Evolutionary conservation across 2,113 vertebrate species (phyloP), one percentile per base, ranked within the genome.

Genomic region (Lepisosteus osseus): DNA sequence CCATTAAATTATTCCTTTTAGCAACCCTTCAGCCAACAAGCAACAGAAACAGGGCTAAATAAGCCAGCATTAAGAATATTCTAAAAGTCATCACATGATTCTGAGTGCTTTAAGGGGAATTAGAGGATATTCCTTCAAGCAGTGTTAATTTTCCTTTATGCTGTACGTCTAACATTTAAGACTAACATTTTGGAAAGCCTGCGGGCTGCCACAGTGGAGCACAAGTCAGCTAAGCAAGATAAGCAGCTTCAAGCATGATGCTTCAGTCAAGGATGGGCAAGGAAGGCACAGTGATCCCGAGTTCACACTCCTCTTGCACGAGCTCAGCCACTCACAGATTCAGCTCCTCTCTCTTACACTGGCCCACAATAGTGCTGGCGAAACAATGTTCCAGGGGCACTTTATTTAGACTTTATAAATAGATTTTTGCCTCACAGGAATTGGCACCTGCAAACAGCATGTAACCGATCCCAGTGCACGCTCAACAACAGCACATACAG

Each of bases 61-160:
- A 51, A 51, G 47, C 47, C 9, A 9, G 5, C 1, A 9, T 51
- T 51, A 51, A 51, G 47, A 51, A 51, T 51, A 51, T 51, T 51
- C 47, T 6, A 51, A 51, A 51, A 51, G 47, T 51, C 47, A 51
- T 1, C 5, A 9, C 47, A 51, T 51, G 47, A 4, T 51, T 8
- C 4, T 4, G 4, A 8, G 47, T 8, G 8, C 47, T 51, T 51
- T 51, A 8, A 51, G 47, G 47, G 8, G 47, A 9, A 9, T 51
- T 51, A 51, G 11, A 59, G 41, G 54, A 59, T 59, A 69, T 69
- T 61, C 54, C 68, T 41, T 44, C 29, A 7, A 69, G 68, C 68
- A 4, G 68, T 45, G 54, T 56, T 69, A n/a, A 69, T 43, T 69
- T n/a, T 54, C 54, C 54, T 57, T 65, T 45, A 65, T 42, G 67